These are phyloP conservation scores for Pipistrellus nathusii DNA, from an alignment of 2,797 vertebrate genomes.

Conservation along the genomic window DNA sequence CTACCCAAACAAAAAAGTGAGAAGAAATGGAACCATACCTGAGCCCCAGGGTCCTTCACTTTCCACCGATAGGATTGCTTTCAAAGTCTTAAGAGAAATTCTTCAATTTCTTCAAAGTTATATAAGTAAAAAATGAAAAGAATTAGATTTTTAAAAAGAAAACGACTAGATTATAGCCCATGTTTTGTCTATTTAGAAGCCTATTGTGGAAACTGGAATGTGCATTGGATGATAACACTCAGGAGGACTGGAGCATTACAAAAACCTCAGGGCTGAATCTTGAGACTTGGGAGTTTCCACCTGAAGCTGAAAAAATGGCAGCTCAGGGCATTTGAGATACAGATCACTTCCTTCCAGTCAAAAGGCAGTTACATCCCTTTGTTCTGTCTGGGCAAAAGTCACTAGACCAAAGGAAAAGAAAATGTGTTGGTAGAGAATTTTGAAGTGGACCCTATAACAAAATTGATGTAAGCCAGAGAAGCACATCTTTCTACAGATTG, in stretches of 20 bases:
- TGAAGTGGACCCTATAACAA: background rate
- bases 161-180: background rate
- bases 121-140: background rate
- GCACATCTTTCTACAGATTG: slow-evolving; percentile 6
- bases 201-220: background rate
- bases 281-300: background rate
- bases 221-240: background rate
- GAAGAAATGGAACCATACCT: background rate
- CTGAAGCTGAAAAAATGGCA: background rate
- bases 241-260: background rate
- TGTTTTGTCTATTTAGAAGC: slow-evolving; percentile 28
- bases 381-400: background rate
- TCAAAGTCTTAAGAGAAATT: slow-evolving; percentile 41
- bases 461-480: background rate
- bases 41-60: background rate
- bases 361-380: background rate
- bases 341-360: background rate
- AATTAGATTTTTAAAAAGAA: slow-evolving; percentile 23
- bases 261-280: background rate
- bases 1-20: slow-evolving; percentile 35
- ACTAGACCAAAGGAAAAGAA: background rate
- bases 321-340: background rate
- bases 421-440: slow-evolving; percentile 1
- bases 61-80: background rate
- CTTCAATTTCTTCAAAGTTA: slow-evolving; percentile 32